Base-by-base conservation (phyloP, 1,140 invertebrate genomes). In the Mizuhopecten yessoensis region DNA sequence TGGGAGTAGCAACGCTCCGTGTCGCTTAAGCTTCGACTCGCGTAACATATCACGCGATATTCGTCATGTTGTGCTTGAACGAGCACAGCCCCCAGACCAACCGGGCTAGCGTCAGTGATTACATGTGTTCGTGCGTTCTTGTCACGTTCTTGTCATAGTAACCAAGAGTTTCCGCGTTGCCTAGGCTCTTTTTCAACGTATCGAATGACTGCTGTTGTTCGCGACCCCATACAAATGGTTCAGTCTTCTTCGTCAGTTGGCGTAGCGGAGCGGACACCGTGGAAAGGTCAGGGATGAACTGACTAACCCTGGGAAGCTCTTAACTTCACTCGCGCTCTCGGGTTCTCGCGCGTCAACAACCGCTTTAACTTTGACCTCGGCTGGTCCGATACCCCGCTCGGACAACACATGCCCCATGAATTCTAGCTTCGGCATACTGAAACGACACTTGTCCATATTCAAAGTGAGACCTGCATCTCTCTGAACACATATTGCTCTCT, bases 1-100 rank as follows among this genome's bases (percentile, higher is more conserved):
- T 96, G 96, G 0, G 94, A 94, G 92, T 97, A 97, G 88, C 93
- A 92, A 29, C 88, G 57, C 39, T 95, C 93, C 11, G 90, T 87
- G 34, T 89, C 89, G 0, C 91, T 90, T 10, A 94, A 89, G 34
- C 86, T 89, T 42, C 92, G 86, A 57, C 92, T 92, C 23, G 92
- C 92, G 87, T 93, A 95, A 11, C 91, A 92, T 13, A 96, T 92
- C 11, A 90, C 86, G 87, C 88, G 89, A n/a, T n/a, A n/a, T n/a
- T n/a, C n/a, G n/a, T n/a, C n/a, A n/a, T n/a, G n/a, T n/a, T 33
- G 39, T 42, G 7, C 39, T 15, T 42, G 39, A 10, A 86, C 86
- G 9, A 86, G 23, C 9, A n/a, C 86, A 9, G n/a, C n/a, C 23
- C 33, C n/a, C 7, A 42, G 39, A 42, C 39, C 39, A 7, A 42